Evolutionary conservation across 2,113 vertebrate species (phyloP), one percentile per base, ranked within the genome.

Genomic region (Columbina picui): DNA sequence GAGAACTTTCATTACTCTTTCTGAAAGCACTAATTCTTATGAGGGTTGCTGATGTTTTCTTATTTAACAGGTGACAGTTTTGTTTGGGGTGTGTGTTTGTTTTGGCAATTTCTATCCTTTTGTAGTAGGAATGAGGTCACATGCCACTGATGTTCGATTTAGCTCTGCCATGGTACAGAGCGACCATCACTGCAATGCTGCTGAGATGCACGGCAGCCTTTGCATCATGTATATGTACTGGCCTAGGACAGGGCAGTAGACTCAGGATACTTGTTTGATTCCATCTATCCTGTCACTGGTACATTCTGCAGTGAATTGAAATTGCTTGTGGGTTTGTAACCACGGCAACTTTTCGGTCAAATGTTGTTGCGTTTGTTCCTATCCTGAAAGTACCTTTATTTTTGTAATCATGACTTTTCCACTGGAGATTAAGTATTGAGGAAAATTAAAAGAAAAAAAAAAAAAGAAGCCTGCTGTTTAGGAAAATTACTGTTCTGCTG

Each of bases 141-240:
- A 45, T 60, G 70, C 29, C 34, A 43, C 45, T 32, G 16, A 55
- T 34, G 19, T 64, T 88, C 43, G 20, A 36, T 12, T 26, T 29
- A 36, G 19, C 29, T 84, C 49, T 92, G 79, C n/a, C 6, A 1
- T 50, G 39, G 22, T 20, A 20, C 2, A 4, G 29, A 76, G 36
- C 12, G 29, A 71, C 43, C 63, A 81, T 49, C 6, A 3, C 32
- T 59, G 41, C 47, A 34, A 4, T 0, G 3, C 47, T 80, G 29
- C 53, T 7, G 23, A 52, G 63, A 20, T 1, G 10, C 36, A 32
- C 12, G 10, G 43, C 47, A 56, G 23, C 63, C 52, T 80, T 41
- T 67, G 30, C 21, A 38, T 53, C 16, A 7, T 10, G 1, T 10
- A 0, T 1, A 5, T 1, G 5, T 18, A 27, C 34, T 32, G 68